Conservation (phyloP, 1,140 invertebrate species). For the Drosophila varians region DNA sequence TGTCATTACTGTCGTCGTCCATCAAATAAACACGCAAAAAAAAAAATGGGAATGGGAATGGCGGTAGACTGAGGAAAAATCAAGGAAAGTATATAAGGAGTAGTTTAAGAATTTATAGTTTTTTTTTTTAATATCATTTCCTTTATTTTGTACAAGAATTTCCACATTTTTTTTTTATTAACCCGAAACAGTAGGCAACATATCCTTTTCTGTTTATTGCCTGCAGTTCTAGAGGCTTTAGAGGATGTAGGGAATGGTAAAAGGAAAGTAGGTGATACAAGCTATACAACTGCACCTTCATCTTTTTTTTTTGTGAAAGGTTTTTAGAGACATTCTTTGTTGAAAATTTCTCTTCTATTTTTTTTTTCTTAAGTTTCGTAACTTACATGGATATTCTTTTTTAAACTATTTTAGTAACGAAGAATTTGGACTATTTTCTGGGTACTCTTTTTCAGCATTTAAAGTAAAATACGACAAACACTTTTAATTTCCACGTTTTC, state of each 20-base stretch:
- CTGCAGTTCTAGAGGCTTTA: too few species aligned
- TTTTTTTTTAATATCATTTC: neutral
- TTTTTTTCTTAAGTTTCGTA: too few species aligned
- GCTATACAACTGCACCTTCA: neutral
- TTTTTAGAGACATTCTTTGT: neutral
- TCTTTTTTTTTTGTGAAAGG: neutral
- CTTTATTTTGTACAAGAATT: neutral
- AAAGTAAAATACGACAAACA: neutral
- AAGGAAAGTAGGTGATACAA: neutral
- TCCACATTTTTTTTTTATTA: neutral
- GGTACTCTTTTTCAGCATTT: neutral
- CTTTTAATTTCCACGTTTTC: neutral
- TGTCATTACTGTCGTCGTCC: conserved; percentile 59
- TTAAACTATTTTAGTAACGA: too few species aligned
- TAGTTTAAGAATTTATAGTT: neutral
- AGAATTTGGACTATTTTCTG: too few species aligned
- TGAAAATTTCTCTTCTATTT: neutral
- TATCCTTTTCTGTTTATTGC: conserved; percentile 30
- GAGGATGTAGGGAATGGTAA: neutral
- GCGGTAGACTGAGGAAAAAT: too few species aligned
- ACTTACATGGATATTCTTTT: too few species aligned
- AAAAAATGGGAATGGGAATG: neutral
- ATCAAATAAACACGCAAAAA: neutral
- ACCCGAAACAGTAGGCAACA: conserved; percentile 53
- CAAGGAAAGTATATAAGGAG: too few species aligned